Conservation (phyloP, 1,140 invertebrate genomes). For the Neelides sp. region DNA sequence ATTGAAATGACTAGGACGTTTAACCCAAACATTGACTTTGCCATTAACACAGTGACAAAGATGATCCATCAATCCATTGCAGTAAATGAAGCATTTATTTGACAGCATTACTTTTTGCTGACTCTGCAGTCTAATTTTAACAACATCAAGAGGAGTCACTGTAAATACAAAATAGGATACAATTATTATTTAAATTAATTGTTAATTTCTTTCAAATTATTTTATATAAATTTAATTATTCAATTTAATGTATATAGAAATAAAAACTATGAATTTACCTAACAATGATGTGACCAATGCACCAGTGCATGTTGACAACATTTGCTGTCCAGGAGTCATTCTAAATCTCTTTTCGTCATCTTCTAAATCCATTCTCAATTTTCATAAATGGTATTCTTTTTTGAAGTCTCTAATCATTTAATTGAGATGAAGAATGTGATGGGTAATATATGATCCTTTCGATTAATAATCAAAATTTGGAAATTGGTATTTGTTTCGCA, state of each 20-base stretch:
- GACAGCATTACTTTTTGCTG: constrained; percentile 71
- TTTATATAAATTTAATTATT: constrained; percentile 12
- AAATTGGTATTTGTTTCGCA: no score
- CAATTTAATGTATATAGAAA: constrained; percentile 8
- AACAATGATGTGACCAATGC: constrained; percentile 76
- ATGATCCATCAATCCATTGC: constrained; percentile 99
- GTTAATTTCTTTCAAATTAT: constrained; percentile 12
- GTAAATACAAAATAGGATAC: constrained; percentile 37
- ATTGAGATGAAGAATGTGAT: no score
- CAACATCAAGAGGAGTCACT: constrained; percentile 97
- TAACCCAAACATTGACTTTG: constrained; percentile 49
- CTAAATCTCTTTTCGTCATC: constrained; percentile 55
- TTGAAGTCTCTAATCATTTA: no score
- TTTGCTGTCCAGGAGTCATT: constrained; percentile 74
- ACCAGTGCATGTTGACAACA: constrained; percentile 74
- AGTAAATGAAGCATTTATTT: constrained; percentile 89
- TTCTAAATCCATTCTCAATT: no score
- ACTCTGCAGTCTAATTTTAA: constrained; percentile 91
- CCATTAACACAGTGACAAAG: constrained; percentile 66
- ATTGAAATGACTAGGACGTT: constrained; percentile 62
- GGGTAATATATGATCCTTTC: no score
- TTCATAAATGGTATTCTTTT: no score
- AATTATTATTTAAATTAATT: constrained; percentile 8
- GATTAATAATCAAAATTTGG: no score
- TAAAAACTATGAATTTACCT: constrained; percentile 44